Conservation (phyloP, 1,140 invertebrate genomes). For the Leptoteleia sp. region DNA sequence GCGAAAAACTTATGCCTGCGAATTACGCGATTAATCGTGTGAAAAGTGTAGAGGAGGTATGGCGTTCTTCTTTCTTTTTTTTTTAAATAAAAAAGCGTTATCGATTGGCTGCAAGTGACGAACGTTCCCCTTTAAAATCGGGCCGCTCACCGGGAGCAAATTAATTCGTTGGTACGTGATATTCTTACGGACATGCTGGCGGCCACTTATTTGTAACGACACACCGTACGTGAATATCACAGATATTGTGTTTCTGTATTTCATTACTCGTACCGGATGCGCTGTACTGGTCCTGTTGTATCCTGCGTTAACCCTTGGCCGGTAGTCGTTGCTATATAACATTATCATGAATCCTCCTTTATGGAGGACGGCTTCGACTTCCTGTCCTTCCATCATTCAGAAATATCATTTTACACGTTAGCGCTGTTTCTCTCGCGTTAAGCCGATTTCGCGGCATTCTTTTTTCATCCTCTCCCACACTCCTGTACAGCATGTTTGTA, state of each 20-base stretch:
- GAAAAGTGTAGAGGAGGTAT: too few species aligned
- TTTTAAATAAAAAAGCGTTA: too few species aligned
- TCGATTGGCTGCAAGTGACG: slow-evolving; percentile 20
- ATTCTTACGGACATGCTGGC: slow-evolving; percentile 60
- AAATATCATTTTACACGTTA: slow-evolving; percentile 64
- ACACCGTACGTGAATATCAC: slow-evolving; percentile 63
- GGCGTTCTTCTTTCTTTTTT: too few species aligned
- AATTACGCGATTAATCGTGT: slow-evolving; percentile 34
- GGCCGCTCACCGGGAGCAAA: slow-evolving; percentile 22
- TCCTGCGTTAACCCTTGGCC: slow-evolving; percentile 58
- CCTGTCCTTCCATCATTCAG: slow-evolving; percentile 63
- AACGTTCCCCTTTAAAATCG: slow-evolving; percentile 39
- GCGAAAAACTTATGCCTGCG: too few species aligned
- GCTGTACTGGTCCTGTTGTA: slow-evolving; percentile 49
- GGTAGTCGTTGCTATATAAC: slow-evolving; percentile 44
- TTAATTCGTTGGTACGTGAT: slow-evolving; percentile 56
- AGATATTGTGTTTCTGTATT: slow-evolving; percentile 67
- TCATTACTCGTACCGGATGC: slow-evolving; percentile 64
- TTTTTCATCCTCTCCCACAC: slow-evolving; percentile 5
- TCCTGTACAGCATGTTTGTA: too few species aligned
- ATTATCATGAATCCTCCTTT: slow-evolving; percentile 64
- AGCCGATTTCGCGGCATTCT: slow-evolving; percentile 22
- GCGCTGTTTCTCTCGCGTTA: slow-evolving; percentile 29
- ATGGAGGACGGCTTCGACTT: slow-evolving; percentile 60
- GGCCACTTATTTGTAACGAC: slow-evolving; percentile 62